Percentiles rank a stretch among this genome's conserved stretches.
Conservation (phyloP, 2,113 vertebrate genomes). For the Ceuthmochares aereus region DNA sequence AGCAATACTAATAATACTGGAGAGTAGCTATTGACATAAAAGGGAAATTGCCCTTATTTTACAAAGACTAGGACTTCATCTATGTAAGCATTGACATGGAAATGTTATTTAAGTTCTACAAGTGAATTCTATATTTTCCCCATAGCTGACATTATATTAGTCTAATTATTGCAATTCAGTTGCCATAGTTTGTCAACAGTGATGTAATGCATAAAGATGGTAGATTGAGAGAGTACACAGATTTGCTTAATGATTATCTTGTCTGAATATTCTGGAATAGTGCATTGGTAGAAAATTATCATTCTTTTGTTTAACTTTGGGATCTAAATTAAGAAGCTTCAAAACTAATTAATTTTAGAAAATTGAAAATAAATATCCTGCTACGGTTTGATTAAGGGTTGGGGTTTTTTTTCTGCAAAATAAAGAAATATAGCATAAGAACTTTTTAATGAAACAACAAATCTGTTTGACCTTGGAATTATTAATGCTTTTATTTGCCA, state of each 20-base stretch:
- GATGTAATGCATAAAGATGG: background rate
- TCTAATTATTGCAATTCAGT: background rate
- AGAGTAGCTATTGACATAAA: background rate
- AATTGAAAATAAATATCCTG: background rate
- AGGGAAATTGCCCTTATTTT: background rate
- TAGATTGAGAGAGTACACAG: background rate
- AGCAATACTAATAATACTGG: background rate
- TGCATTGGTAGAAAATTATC: background rate
- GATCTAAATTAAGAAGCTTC: background rate
- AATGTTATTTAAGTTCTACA: background rate
- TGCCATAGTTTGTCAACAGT: background rate
- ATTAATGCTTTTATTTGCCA: background rate
- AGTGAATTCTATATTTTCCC: background rate
- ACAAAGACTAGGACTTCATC: background rate
- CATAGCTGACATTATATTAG: background rate
- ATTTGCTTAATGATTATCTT: background rate
- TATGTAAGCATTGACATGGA: background rate
- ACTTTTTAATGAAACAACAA: background rate
- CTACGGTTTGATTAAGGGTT: background rate
- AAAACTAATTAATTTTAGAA: background rate
- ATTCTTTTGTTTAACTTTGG: background rate
- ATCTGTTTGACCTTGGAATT: background rate
- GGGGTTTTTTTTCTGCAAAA: background rate
- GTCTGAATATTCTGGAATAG: background rate
- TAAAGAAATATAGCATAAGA: background rate